phyloP scores from a whole-genome alignment of 2,113 vertebrate genomes.

The Myrmophylax atrothorax region DNA sequence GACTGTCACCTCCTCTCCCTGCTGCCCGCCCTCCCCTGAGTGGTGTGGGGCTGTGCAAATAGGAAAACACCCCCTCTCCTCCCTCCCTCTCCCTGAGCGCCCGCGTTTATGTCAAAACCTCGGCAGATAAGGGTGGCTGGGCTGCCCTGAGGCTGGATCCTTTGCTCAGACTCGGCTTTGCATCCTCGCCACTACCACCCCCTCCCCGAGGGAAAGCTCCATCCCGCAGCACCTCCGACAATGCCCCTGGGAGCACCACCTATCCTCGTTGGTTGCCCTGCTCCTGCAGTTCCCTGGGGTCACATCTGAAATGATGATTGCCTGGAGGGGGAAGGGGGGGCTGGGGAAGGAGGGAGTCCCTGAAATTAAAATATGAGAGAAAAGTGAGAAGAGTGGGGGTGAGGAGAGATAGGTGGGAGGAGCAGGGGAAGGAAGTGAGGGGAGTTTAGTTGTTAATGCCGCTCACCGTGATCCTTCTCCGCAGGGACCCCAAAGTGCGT shows the following conservation, averaged over 20 bases:
- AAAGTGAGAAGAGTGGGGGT: neutral
- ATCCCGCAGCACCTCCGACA: neutral
- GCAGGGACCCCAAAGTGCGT: neutral
- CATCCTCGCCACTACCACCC: neutral
- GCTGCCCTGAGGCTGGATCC: neutral
- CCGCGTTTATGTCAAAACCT: neutral
- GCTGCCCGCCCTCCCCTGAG: neutral
- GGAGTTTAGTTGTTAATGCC: neutral
- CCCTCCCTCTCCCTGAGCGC: neutral
- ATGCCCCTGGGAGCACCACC: neutral
- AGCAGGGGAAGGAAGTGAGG: slow-evolving; percentile 8
- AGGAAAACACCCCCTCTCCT: neutral
- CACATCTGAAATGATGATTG: neutral
- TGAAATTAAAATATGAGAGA: slow-evolving; percentile 9
- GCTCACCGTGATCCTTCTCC: neutral
- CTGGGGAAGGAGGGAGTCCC: neutral
- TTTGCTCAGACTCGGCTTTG: neutral
- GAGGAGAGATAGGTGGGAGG: neutral
- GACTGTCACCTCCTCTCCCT: slow-evolving; percentile 25
- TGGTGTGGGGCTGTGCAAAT: neutral
- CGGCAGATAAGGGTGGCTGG: neutral
- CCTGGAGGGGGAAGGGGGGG: neutral
- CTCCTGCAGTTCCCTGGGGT: neutral
- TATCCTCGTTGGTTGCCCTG: neutral
- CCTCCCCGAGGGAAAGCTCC: neutral